Evolutionary conservation across 2,888 invertebrate genomes (phyloP), one percentile per base, ranked within the genome.

Genomic region (Lithophane leautieri): DNA sequence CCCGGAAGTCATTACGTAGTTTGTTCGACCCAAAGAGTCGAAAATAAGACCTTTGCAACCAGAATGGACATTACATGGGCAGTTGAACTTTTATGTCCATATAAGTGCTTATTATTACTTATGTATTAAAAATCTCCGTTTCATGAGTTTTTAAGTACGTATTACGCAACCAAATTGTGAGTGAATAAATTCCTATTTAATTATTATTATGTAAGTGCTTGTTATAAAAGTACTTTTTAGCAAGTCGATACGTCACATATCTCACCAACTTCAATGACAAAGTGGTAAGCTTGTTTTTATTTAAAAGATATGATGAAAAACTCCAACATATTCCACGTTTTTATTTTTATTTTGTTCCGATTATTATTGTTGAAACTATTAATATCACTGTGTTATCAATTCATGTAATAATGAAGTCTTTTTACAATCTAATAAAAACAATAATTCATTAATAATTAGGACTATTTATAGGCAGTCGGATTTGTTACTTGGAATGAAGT

Each of bases 201-300:
- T 25, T 50, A 19, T 52, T 73, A 65, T 40, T 80, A 80, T 28
- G n/a, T 52, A 73, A 78, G 16, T 52, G 22, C 42, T 58, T 3
- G 19, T n/a, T n/a, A n/a, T n/a, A n/a, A 50, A 56, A 42, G 4
- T 50, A 50, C 11, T 42, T 56, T 77, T 52, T 58, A 44, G 19
- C 16, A 25, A 76, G 8, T 44, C 0, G 54, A 25, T n/a, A 75
- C 54, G 34, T 79, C 42, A 79, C 72, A n/a, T n/a, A n/a, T n/a
- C n/a, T n/a, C n/a, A n/a, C n/a, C n/a, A 25, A 14, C 7, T 22
- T 61, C 14, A 69, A 40, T 54, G 14, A 0, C 40, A 14, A 54
- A 28, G 22, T 42, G 2, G 16, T 40, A 9, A 22, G n/a, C 9
- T 42, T 47, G 6, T 70, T 47, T 70, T 28, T 22, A 28, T 14